Percentiles rank a stretch among this genome's conserved stretches.
phyloP scores from a whole-genome alignment of 2,797 vertebrate species.

The Botia kubotai region DNA sequence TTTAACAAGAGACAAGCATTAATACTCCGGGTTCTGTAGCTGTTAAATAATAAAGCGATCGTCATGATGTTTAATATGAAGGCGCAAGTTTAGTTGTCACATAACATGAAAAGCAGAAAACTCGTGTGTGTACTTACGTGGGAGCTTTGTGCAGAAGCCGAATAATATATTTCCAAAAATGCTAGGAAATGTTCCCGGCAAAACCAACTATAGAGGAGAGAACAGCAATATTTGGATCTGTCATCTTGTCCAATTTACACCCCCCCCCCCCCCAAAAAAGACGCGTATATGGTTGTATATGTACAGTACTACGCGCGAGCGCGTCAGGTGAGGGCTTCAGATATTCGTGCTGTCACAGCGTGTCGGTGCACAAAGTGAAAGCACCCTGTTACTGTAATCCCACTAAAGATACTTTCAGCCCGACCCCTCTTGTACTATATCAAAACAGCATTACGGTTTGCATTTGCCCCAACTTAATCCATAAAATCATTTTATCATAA shows the following conservation, averaged over 20 bases:
- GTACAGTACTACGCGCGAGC: constrained; percentile 69
- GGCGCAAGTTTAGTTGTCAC: constrained; percentile 28
- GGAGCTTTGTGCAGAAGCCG: constrained; percentile 68
- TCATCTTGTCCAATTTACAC: constrained; percentile 89
- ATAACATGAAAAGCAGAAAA: constrained; percentile 2
- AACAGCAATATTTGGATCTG: constrained; percentile 82
- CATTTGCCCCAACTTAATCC: constrained; percentile 58
- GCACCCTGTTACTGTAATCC: constrained; percentile 80
- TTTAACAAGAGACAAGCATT: not conserved
- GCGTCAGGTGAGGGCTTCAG: constrained; percentile 77
- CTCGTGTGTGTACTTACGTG: constrained; percentile 76
- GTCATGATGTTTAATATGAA: not conserved
- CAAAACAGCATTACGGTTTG: constrained; percentile 45
- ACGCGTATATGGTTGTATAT: constrained; percentile 52
- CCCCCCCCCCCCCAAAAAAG: constrained; percentile 49
- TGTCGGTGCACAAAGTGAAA: constrained; percentile 81
- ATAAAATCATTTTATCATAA: constrained; percentile 65
- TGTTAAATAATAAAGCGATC: not conserved
- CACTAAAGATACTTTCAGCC: constrained; percentile 63
- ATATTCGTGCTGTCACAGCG: constrained; percentile 81
- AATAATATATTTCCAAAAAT: constrained; percentile 81
- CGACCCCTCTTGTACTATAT: constrained; percentile 50
- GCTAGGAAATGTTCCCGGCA: constrained; percentile 79
- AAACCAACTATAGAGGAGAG: constrained; percentile 85
- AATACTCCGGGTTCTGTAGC: not conserved